A percentile compares a stretch with the other conserved stretches of the same genome.
Conservation (phyloP, 2,797 vertebrate genomes). For the Rhinella marina region DNA sequence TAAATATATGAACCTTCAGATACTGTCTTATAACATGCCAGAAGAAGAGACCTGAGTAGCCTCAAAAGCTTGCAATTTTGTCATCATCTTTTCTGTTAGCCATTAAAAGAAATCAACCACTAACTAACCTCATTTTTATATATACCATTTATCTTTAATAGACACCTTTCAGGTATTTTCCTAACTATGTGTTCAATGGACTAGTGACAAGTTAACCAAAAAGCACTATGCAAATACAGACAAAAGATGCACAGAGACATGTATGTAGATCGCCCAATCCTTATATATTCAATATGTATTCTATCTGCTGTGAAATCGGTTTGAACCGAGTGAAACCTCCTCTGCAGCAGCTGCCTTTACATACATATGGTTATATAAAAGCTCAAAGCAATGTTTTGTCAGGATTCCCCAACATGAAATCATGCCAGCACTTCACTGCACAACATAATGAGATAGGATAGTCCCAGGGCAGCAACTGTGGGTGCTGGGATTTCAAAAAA, state of each 20-base stretch:
- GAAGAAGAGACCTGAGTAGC: too few relatives aligned
- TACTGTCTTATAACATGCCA: too few relatives aligned
- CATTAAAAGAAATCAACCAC: too few relatives aligned
- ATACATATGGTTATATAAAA: constrained; percentile 12
- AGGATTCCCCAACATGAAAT: constrained; percentile 23
- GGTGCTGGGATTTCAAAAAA: constrained; percentile 15
- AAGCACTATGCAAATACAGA: neutral
- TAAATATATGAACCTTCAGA: too few relatives aligned
- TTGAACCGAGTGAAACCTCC: neutral
- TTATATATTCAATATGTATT: neutral
- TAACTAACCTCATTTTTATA: neutral
- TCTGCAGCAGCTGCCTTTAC: neutral
- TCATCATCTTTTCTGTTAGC: too few relatives aligned
- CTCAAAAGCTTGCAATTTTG: too few relatives aligned
- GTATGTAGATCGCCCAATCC: neutral
- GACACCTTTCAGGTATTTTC: neutral
- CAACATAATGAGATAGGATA: constrained; percentile 20
- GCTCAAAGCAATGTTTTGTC: constrained; percentile 18
- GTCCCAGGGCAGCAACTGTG: constrained; percentile 6
- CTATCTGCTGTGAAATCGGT: neutral
- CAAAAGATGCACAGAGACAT: neutral
- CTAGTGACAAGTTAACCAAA: neutral
- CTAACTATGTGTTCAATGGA: neutral
- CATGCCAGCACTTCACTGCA: constrained; percentile 1
- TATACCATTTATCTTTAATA: neutral